phyloP scores from a whole-genome alignment of 2,888 invertebrate genomes.

The Melieria picta region DNA sequence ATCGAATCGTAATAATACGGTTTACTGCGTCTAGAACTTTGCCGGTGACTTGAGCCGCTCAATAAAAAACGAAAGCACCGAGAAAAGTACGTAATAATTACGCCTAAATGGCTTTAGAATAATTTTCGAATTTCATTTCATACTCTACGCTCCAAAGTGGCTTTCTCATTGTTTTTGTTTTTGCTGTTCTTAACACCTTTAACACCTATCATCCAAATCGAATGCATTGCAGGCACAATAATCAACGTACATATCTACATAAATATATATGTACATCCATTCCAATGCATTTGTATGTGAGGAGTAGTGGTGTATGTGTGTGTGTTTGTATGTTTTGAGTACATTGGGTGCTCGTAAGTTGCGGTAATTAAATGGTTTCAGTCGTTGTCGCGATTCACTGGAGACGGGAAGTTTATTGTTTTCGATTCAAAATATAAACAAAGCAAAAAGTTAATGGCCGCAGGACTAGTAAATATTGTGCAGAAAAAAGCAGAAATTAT shows the following conservation, averaged over 20 bases:
- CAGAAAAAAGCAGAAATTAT: too few species aligned
- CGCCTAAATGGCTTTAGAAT: background rate
- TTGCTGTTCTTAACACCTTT: background rate
- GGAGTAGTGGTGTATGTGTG: background rate
- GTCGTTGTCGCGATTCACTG: slow-evolving; percentile 12
- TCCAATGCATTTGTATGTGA: background rate
- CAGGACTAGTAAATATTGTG: background rate
- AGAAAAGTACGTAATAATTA: too few species aligned
- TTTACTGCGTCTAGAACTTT: too few species aligned
- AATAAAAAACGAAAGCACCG: too few species aligned
- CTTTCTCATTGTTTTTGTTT: background rate
- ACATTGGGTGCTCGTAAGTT: background rate
- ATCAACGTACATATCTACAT: background rate
- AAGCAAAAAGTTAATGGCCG: background rate
- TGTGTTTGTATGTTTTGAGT: background rate
- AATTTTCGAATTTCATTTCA: background rate
- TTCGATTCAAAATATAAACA: background rate
- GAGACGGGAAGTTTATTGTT: slow-evolving; percentile 9
- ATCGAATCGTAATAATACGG: too few species aligned
- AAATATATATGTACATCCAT: background rate
- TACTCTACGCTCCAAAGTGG: background rate
- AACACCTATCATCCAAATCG: background rate
- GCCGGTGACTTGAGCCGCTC: too few species aligned
- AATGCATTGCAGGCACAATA: background rate
- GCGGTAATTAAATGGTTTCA: slow-evolving; percentile 12